These are phyloP conservation scores for Perca flavescens DNA, from an alignment of 2,113 vertebrate genomes.

Conservation along the genomic window DNA sequence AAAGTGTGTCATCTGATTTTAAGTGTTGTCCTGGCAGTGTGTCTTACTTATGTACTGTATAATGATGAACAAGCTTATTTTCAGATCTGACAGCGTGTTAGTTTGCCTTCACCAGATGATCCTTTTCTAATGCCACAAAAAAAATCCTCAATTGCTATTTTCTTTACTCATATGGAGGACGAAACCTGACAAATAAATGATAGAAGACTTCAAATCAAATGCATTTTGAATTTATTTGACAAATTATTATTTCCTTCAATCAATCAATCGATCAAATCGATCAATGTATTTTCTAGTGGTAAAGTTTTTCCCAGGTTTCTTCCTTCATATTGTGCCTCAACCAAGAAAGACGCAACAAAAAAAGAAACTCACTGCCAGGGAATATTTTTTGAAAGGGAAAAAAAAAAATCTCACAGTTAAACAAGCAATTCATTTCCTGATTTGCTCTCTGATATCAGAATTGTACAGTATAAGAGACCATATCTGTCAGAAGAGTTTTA, in stretches of 20 bases:
- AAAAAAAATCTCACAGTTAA: not conserved
- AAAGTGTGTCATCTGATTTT: not conserved
- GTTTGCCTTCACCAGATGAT: not conserved
- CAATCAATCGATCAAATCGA: no score
- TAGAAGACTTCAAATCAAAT: not conserved
- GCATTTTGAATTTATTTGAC: not conserved
- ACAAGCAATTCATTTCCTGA: not conserved
- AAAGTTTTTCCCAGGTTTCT: not conserved
- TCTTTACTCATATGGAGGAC: not conserved
- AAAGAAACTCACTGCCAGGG: not conserved
- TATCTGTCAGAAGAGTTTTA: conserved; percentile 1
- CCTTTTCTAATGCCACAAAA: no score
- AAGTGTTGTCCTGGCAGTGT: conserved; percentile 5
- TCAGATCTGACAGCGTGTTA: not conserved
- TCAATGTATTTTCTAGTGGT: not conserved
- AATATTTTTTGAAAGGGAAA: not conserved
- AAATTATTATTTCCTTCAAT: no score
- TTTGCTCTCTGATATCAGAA: not conserved
- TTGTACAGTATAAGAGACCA: not conserved
- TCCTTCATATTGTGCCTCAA: not conserved
- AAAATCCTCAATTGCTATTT: not conserved
- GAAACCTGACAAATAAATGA: not conserved
- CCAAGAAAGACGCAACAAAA: not conserved
- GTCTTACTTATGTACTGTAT: not conserved
- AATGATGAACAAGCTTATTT: not conserved